A percentile compares a stretch with the other conserved stretches of the same genome.
These are phyloP conservation scores for Halcyon leucocephala DNA, from an alignment of 2,797 vertebrate genomes.

Conservation along the genomic window DNA sequence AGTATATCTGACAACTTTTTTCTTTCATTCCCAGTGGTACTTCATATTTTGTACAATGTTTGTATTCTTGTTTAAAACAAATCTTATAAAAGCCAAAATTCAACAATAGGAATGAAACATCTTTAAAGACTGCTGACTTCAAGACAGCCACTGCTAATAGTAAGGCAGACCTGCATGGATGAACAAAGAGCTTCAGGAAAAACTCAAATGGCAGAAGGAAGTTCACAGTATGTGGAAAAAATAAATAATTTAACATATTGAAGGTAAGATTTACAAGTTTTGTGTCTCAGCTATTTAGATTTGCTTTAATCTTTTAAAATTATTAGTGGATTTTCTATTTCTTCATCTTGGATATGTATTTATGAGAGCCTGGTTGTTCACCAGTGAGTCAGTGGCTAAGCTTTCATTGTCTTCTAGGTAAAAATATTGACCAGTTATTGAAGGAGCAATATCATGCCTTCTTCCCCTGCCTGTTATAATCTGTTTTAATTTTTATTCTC, in stretches of 20 bases:
- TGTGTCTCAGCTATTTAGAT: not conserved
- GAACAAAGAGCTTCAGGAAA: no score
- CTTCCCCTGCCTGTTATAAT: not conserved
- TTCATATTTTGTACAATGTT: not conserved
- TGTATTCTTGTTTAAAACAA: not conserved
- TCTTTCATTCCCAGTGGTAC: not conserved
- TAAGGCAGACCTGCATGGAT: not conserved
- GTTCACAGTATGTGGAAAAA: not conserved
- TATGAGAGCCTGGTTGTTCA: not conserved
- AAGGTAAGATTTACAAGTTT: not conserved
- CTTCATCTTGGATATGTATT: not conserved
- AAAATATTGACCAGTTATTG: not conserved
- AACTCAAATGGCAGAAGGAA: no score
- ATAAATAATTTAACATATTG: not conserved
- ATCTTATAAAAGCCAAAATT: not conserved
- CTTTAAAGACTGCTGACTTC: not conserved
- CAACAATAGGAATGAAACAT: not conserved
- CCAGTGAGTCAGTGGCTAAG: not conserved
- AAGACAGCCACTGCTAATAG: not conserved
- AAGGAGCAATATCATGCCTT: not conserved
- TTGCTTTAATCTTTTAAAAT: not conserved
- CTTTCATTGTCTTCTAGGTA: not conserved
- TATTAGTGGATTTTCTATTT: not conserved
- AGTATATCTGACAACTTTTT: not conserved
- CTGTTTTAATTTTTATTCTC: not conserved